A percentile compares a stretch with the other conserved stretches of the same genome.
Evolutionary conservation across 2,113 vertebrate genomes (phyloP).

Genomic region (Arvicanthis niloticus): DNA sequence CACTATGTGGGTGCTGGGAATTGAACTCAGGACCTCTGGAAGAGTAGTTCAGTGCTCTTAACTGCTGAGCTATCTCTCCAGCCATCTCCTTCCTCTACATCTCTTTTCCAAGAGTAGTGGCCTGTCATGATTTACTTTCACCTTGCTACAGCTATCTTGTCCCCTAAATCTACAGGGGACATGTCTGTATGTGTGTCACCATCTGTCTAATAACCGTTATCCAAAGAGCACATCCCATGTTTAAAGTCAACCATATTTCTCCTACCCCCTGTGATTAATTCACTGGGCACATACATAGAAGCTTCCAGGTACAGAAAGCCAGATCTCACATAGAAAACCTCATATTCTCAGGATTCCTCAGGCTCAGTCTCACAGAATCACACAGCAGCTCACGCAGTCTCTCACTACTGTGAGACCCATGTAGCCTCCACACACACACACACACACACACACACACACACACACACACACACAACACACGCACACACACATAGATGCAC

Average conservation of each 20-base stretch:
- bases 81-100: neutral
- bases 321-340: neutral
- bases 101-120: slow-evolving; percentile 24
- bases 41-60: too few relatives aligned
- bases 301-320: neutral
- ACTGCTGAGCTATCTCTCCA: too few relatives aligned
- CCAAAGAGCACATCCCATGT: slow-evolving; percentile 44
- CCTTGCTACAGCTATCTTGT: slow-evolving; percentile 27
- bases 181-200: slow-evolving; percentile 25
- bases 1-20: too few relatives aligned
- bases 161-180: slow-evolving; percentile 14
- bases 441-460: neutral
- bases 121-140: slow-evolving; percentile 22
- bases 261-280: slow-evolving; percentile 43
- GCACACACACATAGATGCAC: neutral
- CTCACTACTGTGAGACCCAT: neutral
- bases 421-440: neutral
- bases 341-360: slow-evolving; percentile 15
- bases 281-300: neutral
- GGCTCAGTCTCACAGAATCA: slow-evolving; percentile 22
- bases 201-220: slow-evolving; percentile 38
- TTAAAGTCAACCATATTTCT: slow-evolving; percentile 42
- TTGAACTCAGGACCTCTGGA: too few relatives aligned
- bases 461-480: too few relatives aligned
- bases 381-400: neutral